Evolutionary conservation across 2,888 invertebrate species (phyloP).

Genomic region (Apamea epomidion): DNA sequence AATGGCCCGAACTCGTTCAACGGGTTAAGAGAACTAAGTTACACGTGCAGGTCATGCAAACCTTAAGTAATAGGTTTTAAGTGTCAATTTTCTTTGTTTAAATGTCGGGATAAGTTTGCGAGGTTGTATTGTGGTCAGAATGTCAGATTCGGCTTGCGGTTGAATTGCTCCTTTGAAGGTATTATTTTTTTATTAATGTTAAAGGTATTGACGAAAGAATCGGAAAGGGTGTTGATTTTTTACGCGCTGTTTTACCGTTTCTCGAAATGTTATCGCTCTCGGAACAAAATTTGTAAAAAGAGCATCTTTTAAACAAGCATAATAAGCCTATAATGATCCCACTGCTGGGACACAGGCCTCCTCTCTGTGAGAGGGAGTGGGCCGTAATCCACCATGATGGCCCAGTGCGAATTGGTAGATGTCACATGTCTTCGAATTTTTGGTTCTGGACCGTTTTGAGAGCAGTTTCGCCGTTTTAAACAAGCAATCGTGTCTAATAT

Average conservation of each 20-base stretch:
- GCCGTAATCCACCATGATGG: background rate
- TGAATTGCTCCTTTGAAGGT: conserved; percentile 56
- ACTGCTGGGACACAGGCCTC: background rate
- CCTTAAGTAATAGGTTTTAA: conserved; percentile 33
- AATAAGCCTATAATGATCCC: background rate
- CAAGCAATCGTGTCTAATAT: conserved; percentile 26
- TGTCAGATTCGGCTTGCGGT: conserved; percentile 65
- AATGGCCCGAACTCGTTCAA: conserved; percentile 67
- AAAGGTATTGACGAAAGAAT: conserved; percentile 45
- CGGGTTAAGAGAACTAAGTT: conserved; percentile 62
- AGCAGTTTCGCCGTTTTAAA: conserved; percentile 1
- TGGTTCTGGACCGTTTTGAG: background rate
- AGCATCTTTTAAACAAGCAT: conserved; percentile 26
- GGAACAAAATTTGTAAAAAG: conserved; percentile 22
- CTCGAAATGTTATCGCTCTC: conserved; percentile 6
- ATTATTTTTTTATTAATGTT: conserved; percentile 60
- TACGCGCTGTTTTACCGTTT: conserved; percentile 32
- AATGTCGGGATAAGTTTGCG: conserved; percentile 47
- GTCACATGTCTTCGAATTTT: background rate
- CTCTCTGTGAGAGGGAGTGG: too few relatives aligned
- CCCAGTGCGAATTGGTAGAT: background rate
- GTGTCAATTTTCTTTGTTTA: conserved; percentile 38
- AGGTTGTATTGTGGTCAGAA: conserved; percentile 60
- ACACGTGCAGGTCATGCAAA: conserved; percentile 31
- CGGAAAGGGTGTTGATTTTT: conserved; percentile 35